Evolutionary conservation across 2,797 vertebrate species (phyloP), one percentile per base, ranked within the genome.

Genomic region (Typhlichthys subterraneus): DNA sequence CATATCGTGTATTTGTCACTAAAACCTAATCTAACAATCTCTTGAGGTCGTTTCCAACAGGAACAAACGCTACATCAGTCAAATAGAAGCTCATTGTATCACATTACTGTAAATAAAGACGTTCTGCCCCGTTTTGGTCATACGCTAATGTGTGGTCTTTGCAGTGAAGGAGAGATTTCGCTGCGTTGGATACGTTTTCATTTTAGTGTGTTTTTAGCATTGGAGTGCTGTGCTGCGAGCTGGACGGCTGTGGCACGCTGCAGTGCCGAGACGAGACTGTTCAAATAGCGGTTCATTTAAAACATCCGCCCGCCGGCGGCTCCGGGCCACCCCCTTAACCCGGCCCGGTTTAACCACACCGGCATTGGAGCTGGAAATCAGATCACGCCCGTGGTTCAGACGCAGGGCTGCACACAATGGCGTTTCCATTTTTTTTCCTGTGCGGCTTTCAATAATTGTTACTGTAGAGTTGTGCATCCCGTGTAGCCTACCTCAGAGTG

Each of bases 261-360:
- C 69, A 51, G 47, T 56, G 62, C 29, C 62, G 77, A 62, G 50
- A 42, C 78, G 67, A 59, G 67, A 61, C 76, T 58, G 70, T 70
- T 55, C 74, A 71, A 68, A 49, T 75, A 83, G 84, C 58, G 82
- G 86, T 89, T 90, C 84, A 91, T 89, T 88, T 90, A 85, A 84
- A 83, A 77, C 82, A 88, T 87, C 88, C 83, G 65, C 33, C 88
- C 83, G 65, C 33, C 75, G 65, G 83, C 67, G 77, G 75, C 80
- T 82, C 72, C 14, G 46, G 72, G 77, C 82, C 86, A 75, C 77
- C 85, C 87, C 76, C 75, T 72, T 83, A 87, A 86, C 83, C 83
- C 87, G 82, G 81, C 69, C 64, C 69, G 77, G 79, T 76, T 83
- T 60, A 73, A 90, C 84, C 87, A 84, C 87, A 89, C 87, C 82